Percentiles rank a stretch among this genome's conserved stretches.
phyloP scores from a whole-genome alignment of 2,888 invertebrate genomes.

The Dromius quadrimaculatus region DNA sequence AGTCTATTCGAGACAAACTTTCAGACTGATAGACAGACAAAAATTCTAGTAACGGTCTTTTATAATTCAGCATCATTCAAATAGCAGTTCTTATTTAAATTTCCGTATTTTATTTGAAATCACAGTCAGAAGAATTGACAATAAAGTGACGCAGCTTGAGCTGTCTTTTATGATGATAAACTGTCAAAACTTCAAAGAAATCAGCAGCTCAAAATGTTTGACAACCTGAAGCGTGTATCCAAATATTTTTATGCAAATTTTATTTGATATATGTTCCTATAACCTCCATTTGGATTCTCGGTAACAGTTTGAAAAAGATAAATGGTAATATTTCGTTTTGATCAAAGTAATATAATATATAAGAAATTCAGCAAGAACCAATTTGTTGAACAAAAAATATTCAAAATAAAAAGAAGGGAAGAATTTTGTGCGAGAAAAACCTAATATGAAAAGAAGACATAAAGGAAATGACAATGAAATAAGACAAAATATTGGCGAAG shows the following conservation, averaged over 20 bases:
- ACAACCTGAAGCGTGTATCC: slow-evolving; percentile 34
- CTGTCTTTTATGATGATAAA: slow-evolving; percentile 32
- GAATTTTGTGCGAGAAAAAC: slow-evolving; percentile 1
- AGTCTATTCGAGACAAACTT: no score
- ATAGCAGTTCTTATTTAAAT: no score
- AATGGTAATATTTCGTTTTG: neutral
- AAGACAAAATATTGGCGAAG: slow-evolving; percentile 21
- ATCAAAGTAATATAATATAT: slow-evolving; percentile 1
- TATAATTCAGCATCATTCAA: no score
- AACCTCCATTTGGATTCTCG: neutral
- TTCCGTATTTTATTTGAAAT: no score
- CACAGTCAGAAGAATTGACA: no score
- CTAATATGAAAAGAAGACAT: slow-evolving; percentile 20
- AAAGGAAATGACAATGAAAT: slow-evolving; percentile 27
- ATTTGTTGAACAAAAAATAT: slow-evolving; percentile 22
- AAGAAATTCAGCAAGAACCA: neutral
- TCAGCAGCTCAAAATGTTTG: slow-evolving; percentile 33
- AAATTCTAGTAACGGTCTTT: no score
- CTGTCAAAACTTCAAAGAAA: slow-evolving; percentile 15
- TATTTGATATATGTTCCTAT: slow-evolving; percentile 1
- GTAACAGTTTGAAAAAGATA: slow-evolving; percentile 6
- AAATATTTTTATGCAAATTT: slow-evolving; percentile 35
- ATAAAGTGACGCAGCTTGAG: neutral
- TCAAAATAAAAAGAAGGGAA: slow-evolving; percentile 14
- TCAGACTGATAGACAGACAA: no score